Evolutionary conservation across 2,113 vertebrate species (phyloP).

Genomic region (Mus musculus): DNA sequence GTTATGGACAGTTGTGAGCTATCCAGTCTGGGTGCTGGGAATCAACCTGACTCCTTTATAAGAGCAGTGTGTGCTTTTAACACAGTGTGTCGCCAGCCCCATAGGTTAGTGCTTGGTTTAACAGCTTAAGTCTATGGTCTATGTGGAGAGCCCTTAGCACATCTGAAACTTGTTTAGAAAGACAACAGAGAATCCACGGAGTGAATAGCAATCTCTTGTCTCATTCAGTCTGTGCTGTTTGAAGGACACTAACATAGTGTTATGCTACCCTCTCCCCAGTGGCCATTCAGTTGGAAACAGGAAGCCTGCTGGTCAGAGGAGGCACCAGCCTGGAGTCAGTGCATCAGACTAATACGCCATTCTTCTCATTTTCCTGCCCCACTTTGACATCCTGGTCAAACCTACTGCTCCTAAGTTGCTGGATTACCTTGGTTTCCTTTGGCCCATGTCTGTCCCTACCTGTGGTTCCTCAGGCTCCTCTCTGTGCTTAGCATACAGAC

Average conservation of each 20-base stretch:
- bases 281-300: background rate
- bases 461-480: background rate
- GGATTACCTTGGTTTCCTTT: background rate
- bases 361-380: background rate
- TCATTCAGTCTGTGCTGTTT: conserved; percentile 1
- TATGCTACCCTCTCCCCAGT: background rate
- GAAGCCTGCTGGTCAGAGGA: background rate
- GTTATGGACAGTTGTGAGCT: background rate
- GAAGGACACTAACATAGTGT: background rate
- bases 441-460: background rate
- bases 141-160: background rate
- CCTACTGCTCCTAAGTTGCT: background rate
- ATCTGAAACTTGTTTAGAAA: conserved; percentile 29
- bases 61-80: background rate
- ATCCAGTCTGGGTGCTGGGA: too few species aligned
- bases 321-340: background rate
- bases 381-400: background rate
- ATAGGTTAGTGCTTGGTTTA: background rate
- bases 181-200: background rate
- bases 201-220: background rate
- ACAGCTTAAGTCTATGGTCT: background rate
- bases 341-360: background rate
- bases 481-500: background rate
- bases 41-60: background rate
- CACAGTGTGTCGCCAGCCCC: too few species aligned